These are phyloP conservation scores for Apeira syringaria DNA, from an alignment of 2,888 invertebrate genomes.

Conservation along the genomic window DNA sequence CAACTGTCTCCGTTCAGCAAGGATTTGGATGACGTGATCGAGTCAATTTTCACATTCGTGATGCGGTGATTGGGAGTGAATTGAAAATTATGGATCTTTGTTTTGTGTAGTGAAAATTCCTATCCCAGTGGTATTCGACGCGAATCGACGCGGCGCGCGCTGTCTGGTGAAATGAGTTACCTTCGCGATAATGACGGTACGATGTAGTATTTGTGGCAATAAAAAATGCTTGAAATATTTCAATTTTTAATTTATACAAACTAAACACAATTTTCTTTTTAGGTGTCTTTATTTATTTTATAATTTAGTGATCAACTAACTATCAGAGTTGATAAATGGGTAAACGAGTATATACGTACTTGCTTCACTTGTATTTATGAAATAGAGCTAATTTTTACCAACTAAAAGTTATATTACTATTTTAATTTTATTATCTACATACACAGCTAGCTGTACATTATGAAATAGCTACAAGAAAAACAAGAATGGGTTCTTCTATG, in stretches of 20 bases:
- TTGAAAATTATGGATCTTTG: conserved; percentile 14
- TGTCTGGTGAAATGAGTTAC: conserved; percentile 1
- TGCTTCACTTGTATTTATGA: no score
- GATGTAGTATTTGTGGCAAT: conserved; percentile 12
- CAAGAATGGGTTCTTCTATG: no score
- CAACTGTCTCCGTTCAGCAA: conserved; percentile 76
- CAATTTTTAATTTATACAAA: no score
- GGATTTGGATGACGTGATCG: conserved; percentile 74
- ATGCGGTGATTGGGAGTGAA: conserved; percentile 60
- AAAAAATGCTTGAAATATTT: conserved; percentile 21
- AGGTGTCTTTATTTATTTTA: no score
- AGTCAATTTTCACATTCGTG: conserved; percentile 74
- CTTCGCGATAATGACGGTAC: conserved; percentile 1
- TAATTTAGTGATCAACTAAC: no score
- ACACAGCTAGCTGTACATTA: no score
- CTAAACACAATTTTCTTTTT: background rate
- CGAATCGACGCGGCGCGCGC: background rate
- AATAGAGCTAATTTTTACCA: no score
- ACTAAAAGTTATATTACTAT: no score
- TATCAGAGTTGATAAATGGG: no score
- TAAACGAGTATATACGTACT: no score
- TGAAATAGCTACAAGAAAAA: no score
- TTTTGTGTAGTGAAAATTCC: conserved; percentile 23
- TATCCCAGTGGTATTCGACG: conserved; percentile 9
- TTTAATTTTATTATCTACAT: no score